Conservation (phyloP, 2,888 invertebrate species). For the Drymonia ruficornis region DNA sequence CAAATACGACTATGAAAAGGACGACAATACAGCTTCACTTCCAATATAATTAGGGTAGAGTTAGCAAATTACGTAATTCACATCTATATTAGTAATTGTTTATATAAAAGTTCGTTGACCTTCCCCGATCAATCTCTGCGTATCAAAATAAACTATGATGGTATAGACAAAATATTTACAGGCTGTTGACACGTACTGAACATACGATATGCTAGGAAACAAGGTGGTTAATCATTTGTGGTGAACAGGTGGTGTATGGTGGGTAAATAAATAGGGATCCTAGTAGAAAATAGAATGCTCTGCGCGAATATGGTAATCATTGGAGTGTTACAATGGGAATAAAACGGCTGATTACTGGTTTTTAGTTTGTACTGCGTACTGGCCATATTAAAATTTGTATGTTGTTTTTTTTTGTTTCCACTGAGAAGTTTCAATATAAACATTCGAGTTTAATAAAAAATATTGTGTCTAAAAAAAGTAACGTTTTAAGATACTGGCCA, state of each 20-base stretch:
- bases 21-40: no score
- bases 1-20: no score
- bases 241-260: slow-evolving; percentile 34
- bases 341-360: background rate
- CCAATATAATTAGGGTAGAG: background rate
- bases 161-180: slow-evolving; percentile 40
- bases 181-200: slow-evolving; percentile 38
- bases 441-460: no score
- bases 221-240: slow-evolving; percentile 32
- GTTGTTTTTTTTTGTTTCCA: no score
- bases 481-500: no score
- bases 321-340: background rate
- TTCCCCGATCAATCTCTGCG: slow-evolving; percentile 30
- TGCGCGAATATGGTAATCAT: slow-evolving; percentile 8
- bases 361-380: no score
- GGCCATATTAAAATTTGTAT: no score
- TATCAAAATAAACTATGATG: slow-evolving; percentile 35
- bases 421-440: no score
- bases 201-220: slow-evolving; percentile 35
- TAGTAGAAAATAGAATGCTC: slow-evolving; percentile 19
- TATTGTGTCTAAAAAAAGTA: no score
- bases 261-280: slow-evolving; percentile 30
- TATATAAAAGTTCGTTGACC: slow-evolving; percentile 30
- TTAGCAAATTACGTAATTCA: slow-evolving; percentile 32
- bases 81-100: slow-evolving; percentile 29